Base-by-base conservation (phyloP, 2,113 vertebrate species). In the Casuarius casuarius region DNA sequence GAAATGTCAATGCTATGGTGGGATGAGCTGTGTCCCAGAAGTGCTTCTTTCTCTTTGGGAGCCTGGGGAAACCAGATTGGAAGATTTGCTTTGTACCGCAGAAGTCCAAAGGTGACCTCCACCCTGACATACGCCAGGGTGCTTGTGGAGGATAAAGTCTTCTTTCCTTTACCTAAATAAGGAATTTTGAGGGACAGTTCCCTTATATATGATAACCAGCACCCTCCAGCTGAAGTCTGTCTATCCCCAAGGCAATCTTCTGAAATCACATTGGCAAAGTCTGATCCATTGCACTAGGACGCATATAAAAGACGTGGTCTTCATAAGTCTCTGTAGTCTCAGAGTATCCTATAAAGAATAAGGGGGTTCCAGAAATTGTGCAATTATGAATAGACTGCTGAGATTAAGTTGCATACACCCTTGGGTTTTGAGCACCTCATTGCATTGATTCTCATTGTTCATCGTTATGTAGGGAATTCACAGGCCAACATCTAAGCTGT, bases 211-310 rank as follows among this genome's bases (percentile, higher is more conserved):
- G 6, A 15, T 14, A 20, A 62, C 20, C 9, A 62, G 20, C 20
- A 31, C 9, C 15, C 9, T 62, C 38, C 52, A 56, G 40, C 28
- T 48, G 21, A 16, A 54, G 18, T 26, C 21, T 46, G 33, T 28
- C 48, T 48, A 19, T 48, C 46, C 46, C 7, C 46, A 48, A 48
- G 46, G 46, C 46, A 48, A 19, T 18, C 6, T 48, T 48, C 48
- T 9, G 5, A 70, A 61, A 46, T 44, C 65, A 52, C 0, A 0
- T 28, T 0, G 0, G 49, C 63, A 16, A 61, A 52, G 46, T 15
- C 46, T 48, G 46, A 48, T 48, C 46, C 7, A 4, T 10, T 2
- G 0, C 2, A 19, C 46, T 19, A 48, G 46, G 46, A 48, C 18
- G 0, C 0, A 1, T 44, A 25, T 61, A 44, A 78, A 87, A 70